A percentile compares a stretch with the other conserved stretches of the same genome.
phyloP scores from a whole-genome alignment of 2,797 vertebrate genomes.

The Triplophysa yarkandensis region DNA sequence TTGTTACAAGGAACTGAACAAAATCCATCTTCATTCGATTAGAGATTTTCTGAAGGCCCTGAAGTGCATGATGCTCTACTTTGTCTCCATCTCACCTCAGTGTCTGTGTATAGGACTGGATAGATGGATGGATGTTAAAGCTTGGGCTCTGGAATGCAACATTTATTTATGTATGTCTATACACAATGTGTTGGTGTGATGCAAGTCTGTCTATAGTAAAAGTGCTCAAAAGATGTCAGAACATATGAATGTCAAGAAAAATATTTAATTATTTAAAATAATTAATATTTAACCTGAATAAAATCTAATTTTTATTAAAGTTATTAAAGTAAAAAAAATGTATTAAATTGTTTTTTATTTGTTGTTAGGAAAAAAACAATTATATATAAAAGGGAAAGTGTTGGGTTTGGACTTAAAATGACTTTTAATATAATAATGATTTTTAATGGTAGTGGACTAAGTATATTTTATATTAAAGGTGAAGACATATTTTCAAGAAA shows the following conservation, averaged over 20 bases:
- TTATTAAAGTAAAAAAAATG: no score
- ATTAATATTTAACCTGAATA: no score
- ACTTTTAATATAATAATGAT: no score
- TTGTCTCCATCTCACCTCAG: constrained; percentile 64
- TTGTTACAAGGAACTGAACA: constrained; percentile 83
- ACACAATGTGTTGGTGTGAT: background rate
- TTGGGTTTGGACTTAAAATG: background rate
- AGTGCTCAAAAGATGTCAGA: background rate
- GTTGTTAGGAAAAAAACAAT: background rate
- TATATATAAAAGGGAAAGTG: background rate
- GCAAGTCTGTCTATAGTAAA: background rate
- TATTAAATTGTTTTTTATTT: background rate
- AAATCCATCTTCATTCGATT: constrained; percentile 98
- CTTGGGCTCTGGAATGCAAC: background rate
- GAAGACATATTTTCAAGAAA: no score
- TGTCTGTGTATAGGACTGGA: constrained; percentile 16
- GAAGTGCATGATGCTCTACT: constrained; percentile 79
- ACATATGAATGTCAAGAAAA: background rate
- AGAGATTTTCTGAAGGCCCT: constrained; percentile 84
- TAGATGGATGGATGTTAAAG: background rate
- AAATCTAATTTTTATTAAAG: no score
- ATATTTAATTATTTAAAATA: no score
- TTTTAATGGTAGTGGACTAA: background rate
- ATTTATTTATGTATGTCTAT: background rate
- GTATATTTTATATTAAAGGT: no score